A percentile compares a stretch with the other conserved stretches of the same genome.
These are phyloP conservation scores for Rhodophaea formosa DNA, from an alignment of 2,888 invertebrate species.

Conservation along the genomic window DNA sequence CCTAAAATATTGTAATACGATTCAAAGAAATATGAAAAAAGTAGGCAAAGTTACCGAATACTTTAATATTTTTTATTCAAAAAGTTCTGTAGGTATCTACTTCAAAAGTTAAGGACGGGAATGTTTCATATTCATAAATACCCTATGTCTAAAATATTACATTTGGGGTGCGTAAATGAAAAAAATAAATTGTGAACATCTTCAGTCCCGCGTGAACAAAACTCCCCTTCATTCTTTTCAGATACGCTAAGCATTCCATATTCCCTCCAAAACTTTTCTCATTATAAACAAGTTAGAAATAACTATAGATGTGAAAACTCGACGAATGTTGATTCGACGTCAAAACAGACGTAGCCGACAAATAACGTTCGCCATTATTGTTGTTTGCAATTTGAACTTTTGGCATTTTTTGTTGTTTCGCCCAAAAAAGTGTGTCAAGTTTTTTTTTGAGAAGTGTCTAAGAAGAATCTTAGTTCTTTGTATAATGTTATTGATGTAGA, in stretches of 20 bases:
- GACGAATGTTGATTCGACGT: conserved; percentile 38
- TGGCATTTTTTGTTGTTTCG: conserved; percentile 28
- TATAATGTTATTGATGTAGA: background rate
- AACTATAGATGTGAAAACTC: conserved; percentile 32
- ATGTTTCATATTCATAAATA: conserved; percentile 14
- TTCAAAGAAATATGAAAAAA: background rate
- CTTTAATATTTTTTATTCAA: background rate
- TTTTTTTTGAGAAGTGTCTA: conserved; percentile 28
- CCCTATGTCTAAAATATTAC: background rate
- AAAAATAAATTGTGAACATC: background rate
- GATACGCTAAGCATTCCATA: conserved; percentile 36
- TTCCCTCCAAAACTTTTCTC: conserved; percentile 42
- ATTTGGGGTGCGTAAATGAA: conserved; percentile 5
- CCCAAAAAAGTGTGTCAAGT: conserved; percentile 30
- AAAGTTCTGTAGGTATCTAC: conserved; percentile 2
- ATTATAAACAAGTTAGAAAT: conserved; percentile 41
- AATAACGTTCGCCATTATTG: conserved; percentile 35
- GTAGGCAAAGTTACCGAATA: background rate
- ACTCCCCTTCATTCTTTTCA: conserved; percentile 23
- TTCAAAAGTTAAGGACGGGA: conserved; percentile 8
- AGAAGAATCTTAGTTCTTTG: too few relatives aligned
- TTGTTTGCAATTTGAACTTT: conserved; percentile 35
- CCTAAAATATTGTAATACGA: too few relatives aligned
- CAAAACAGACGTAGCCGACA: conserved; percentile 33
- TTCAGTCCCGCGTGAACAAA: background rate